Percentiles rank a stretch among this genome's conserved stretches.
These are phyloP conservation scores for Onychostoma macrolepis DNA, from an alignment of 2,113 vertebrate genomes.

Conservation along the genomic window DNA sequence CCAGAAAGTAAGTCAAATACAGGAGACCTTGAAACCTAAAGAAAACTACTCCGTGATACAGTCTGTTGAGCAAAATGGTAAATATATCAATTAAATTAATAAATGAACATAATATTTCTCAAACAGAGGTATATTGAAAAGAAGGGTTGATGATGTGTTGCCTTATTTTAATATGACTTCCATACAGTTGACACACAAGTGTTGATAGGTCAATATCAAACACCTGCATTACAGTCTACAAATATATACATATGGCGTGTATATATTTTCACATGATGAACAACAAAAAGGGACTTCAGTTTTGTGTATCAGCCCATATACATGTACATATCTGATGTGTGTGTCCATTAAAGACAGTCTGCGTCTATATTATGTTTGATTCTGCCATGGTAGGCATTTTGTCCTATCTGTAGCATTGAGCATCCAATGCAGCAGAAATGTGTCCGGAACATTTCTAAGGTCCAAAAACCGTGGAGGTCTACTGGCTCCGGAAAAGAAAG, in stretches of 20 bases:
- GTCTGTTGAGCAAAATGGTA: background rate
- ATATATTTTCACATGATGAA: conserved; percentile 50
- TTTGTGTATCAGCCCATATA: background rate
- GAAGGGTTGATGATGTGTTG: background rate
- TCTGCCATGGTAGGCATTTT: background rate
- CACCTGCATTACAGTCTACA: conserved; percentile 16
- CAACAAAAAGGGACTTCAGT: conserved; percentile 58
- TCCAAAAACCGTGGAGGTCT: background rate
- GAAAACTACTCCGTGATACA: background rate
- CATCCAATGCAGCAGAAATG: background rate
- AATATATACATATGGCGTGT: conserved; percentile 52
- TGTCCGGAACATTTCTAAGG: background rate
- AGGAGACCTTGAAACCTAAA: background rate
- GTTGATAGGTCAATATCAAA: conserved; percentile 42
- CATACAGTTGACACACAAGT: conserved; percentile 37
- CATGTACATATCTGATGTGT: background rate
- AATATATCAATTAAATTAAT: background rate
- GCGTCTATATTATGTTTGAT: background rate
- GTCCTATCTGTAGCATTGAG: background rate
- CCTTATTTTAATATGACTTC: background rate
- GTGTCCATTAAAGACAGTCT: background rate
- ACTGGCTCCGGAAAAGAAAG: conserved; percentile 14
- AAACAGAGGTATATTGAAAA: background rate
- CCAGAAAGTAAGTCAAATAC: background rate
- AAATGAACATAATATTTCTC: background rate